Evolutionary conservation across 2,797 vertebrate species (phyloP).

Genomic region (Phylloscopus collybita): DNA sequence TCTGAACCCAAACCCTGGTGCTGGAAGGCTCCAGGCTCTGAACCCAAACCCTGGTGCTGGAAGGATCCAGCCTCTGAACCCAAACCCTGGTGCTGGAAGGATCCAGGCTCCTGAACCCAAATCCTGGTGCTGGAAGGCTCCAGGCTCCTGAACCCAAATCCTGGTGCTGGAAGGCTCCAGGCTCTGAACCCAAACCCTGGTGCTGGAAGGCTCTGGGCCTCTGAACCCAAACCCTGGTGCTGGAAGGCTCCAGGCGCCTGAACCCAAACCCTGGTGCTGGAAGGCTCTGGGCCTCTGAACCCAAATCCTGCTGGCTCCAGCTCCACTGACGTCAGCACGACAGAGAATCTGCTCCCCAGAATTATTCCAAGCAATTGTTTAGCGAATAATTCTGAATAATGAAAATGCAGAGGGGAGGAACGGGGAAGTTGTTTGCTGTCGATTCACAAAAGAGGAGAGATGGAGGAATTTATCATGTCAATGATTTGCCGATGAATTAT

Average conservation of each 20-base stretch:
- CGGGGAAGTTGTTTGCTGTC: constrained; percentile 39
- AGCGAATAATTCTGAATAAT: constrained; percentile 52
- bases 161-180: not conserved
- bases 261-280: not conserved
- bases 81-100: not conserved
- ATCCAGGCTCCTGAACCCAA: not conserved
- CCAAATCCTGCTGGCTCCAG: not conserved
- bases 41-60: not conserved
- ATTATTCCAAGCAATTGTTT: constrained; percentile 54
- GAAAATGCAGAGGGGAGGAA: constrained; percentile 45
- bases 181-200: not conserved
- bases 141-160: not conserved
- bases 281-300: not conserved
- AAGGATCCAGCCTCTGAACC: not conserved
- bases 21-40: not conserved
- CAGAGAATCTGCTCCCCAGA: constrained; percentile 10
- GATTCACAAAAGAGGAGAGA: constrained; percentile 39
- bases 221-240: too few relatives aligned
- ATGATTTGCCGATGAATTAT: constrained; percentile 56
- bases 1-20: not conserved
- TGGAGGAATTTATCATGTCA: constrained; percentile 56
- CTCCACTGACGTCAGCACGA: not conserved
- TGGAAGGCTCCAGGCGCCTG: too few relatives aligned
- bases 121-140: not conserved
- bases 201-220: not conserved